Conservation (phyloP, 2,113 vertebrate genomes). For the Upupa epops region DNA sequence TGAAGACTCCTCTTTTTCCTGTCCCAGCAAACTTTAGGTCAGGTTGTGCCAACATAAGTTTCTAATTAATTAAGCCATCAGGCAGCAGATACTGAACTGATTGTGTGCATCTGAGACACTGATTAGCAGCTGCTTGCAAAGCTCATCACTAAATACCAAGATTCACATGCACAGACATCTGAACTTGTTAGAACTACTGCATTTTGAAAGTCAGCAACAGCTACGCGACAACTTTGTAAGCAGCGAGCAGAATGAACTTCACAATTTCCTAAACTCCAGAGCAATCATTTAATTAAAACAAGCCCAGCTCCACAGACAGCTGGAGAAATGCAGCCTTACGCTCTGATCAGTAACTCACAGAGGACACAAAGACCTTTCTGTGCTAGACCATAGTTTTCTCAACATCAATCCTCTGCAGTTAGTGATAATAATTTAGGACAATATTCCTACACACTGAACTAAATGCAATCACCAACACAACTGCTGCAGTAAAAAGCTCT, state of each 20-base stretch:
- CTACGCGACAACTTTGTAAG: background rate
- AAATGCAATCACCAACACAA: background rate
- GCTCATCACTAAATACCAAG: background rate
- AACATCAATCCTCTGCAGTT: background rate
- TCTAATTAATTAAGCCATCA: background rate
- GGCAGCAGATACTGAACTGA: background rate
- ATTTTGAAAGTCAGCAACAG: background rate
- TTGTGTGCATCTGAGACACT: background rate
- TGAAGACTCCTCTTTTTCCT: background rate
- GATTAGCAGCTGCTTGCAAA: background rate
- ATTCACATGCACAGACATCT: background rate
- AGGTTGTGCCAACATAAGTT: conserved; percentile 1
- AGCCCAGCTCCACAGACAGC: background rate
- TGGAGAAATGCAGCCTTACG: background rate
- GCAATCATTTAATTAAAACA: background rate
- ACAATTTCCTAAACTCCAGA: background rate
- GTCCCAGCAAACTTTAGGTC: background rate
- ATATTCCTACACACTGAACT: background rate
- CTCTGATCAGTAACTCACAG: background rate
- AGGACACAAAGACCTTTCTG: background rate
- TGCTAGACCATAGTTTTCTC: background rate
- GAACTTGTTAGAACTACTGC: background rate
- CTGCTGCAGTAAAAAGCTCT: background rate
- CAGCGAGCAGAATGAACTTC: background rate
- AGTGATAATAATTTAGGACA: background rate